Evolutionary conservation across 2,797 vertebrate species (phyloP).

Genomic region (Crocidura indochinensis): DNA sequence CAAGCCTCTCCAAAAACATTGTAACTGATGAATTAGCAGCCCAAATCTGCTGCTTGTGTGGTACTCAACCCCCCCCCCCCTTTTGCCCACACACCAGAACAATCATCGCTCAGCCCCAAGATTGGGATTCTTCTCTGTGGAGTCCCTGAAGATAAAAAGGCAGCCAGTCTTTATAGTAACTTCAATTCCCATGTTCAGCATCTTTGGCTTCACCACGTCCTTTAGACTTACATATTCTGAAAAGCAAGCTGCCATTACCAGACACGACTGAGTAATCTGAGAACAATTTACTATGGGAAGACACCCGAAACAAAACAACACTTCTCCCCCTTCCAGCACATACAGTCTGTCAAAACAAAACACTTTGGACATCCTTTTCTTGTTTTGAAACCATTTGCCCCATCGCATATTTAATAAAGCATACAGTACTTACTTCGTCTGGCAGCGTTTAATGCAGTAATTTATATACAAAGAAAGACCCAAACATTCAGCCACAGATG

Average conservation of each 20-base stretch:
- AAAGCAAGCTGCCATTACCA: conserved; percentile 34
- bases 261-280: conserved; percentile 28
- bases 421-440: conserved; percentile 38
- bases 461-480: conserved; percentile 39
- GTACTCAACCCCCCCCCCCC: neutral
- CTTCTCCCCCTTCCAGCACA: neutral
- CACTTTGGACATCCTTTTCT: neutral
- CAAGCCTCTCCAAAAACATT: conserved; percentile 66
- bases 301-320: neutral
- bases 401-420: conserved; percentile 47
- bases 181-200: conserved; percentile 20
- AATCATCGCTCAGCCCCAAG: conserved; percentile 56
- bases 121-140: conserved; percentile 53
- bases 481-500: conserved; percentile 66
- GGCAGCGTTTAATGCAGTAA: conserved; percentile 57
- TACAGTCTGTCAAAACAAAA: neutral
- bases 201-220: neutral
- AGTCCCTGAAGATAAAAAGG: conserved; percentile 77
- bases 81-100: conserved; percentile 30
- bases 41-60: conserved; percentile 61
- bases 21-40: neutral
- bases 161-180: conserved; percentile 45
- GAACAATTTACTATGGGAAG: conserved; percentile 8
- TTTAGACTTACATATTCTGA: conserved; percentile 50
- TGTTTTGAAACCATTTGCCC: conserved; percentile 41